Evolutionary conservation across 2,113 vertebrate species (phyloP).

Genomic region (Lampris megalopsis): DNA sequence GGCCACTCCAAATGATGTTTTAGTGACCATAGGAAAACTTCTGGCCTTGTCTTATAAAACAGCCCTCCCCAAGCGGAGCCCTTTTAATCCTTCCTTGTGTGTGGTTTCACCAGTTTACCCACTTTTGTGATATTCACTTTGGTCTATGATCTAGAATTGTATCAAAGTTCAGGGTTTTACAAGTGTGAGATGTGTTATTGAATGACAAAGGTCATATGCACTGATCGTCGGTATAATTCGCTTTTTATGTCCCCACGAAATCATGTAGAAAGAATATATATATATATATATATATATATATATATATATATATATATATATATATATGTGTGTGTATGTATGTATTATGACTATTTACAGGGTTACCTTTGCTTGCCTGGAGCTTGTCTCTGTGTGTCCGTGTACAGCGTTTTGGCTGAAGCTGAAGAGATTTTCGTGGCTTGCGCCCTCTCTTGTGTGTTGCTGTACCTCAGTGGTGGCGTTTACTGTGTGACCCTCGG

Average conservation of each 20-base stretch:
- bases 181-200: constrained; percentile 51
- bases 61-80: neutral
- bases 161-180: constrained; percentile 59
- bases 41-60: constrained; percentile 45
- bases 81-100: constrained; percentile 26
- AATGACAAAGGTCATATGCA: constrained; percentile 70
- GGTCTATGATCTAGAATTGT: constrained; percentile 61
- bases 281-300: too few relatives aligned
- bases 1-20: constrained; percentile 47
- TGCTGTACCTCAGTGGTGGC: constrained; percentile 68
- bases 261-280: constrained; percentile 42
- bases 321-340: too few relatives aligned
- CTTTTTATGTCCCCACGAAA: constrained; percentile 41
- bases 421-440: constrained; percentile 65
- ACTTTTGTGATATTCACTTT: constrained; percentile 48
- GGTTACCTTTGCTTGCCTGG: constrained; percentile 71
- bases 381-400: constrained; percentile 63
- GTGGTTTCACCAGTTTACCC: constrained; percentile 29
- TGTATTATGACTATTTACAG: constrained; percentile 57
- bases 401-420: constrained; percentile 60
- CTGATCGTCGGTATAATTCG: constrained; percentile 72
- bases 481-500: constrained; percentile 71
- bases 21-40: constrained; percentile 53
- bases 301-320: too few relatives aligned
- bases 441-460: constrained; percentile 69